A percentile compares a stretch with the other conserved stretches of the same genome.
These are phyloP conservation scores for Danio rerio DNA, from an alignment of 2,113 vertebrate genomes.

Conservation along the genomic window DNA sequence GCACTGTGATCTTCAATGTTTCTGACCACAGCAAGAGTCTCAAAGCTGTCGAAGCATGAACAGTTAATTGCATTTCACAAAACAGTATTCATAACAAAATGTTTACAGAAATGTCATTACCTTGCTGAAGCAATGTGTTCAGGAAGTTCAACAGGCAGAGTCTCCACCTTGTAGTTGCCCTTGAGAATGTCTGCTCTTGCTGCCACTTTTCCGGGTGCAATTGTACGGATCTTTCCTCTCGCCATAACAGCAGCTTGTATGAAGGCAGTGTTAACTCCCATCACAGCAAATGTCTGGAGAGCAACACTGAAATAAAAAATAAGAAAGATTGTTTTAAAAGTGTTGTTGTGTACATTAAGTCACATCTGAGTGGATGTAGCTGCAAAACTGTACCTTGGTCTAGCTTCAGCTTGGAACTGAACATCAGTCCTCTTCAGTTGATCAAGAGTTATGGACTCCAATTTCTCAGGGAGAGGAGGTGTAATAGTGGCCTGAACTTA, in stretches of 20 bases:
- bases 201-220: slow-evolving; percentile 70
- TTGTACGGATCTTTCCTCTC: slow-evolving; percentile 67
- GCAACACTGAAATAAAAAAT: slow-evolving; percentile 69
- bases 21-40: slow-evolving; percentile 78
- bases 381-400: slow-evolving; percentile 70
- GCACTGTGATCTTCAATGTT: slow-evolving; percentile 72
- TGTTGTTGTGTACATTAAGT: too few relatives aligned
- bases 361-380: slow-evolving; percentile 28
- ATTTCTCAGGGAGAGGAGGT: slow-evolving; percentile 66
- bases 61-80: too few relatives aligned
- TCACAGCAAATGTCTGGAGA: slow-evolving; percentile 73
- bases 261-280: slow-evolving; percentile 82
- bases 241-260: slow-evolving; percentile 77
- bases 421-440: slow-evolving; percentile 67
- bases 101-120: slow-evolving; percentile 64
- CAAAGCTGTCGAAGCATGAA: slow-evolving; percentile 68
- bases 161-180: slow-evolving; percentile 78
- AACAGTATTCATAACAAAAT: too few relatives aligned
- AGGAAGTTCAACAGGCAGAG: slow-evolving; percentile 73
- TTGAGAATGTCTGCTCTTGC: slow-evolving; percentile 74
- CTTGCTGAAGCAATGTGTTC: slow-evolving; percentile 69
- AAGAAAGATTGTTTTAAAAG: neutral
- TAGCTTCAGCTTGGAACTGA: slow-evolving; percentile 67
- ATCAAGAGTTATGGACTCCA: slow-evolving; percentile 61
- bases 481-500: slow-evolving; percentile 63